These are phyloP conservation scores for Oncorhynchus gorbuscha DNA, from an alignment of 2,113 vertebrate species.

Conservation along the genomic window DNA sequence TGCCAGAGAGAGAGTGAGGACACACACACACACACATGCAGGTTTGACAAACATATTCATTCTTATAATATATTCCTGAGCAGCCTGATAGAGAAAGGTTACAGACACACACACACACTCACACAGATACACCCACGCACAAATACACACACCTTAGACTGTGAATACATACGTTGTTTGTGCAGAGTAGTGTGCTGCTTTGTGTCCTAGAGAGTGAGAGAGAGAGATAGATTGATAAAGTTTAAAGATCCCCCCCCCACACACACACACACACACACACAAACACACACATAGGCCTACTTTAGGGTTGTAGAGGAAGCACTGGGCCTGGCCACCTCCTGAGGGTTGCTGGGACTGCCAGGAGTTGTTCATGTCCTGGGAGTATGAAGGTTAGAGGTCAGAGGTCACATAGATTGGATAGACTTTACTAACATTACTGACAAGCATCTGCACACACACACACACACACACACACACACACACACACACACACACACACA, in stretches of 20 bases:
- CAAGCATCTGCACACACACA: slow-evolving; percentile 4
- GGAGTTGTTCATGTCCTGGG: slow-evolving; percentile 90
- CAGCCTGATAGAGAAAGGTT: too few species aligned
- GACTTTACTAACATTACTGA: slow-evolving; percentile 10
- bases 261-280: slow-evolving; percentile 6
- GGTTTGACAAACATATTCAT: too few species aligned
- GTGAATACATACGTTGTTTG: slow-evolving; percentile 7
- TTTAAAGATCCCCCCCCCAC: background rate
- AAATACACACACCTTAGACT: background rate
- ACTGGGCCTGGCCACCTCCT: slow-evolving; percentile 80
- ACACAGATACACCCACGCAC: background rate
- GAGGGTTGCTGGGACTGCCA: slow-evolving; percentile 87
- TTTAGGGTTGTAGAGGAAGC: slow-evolving; percentile 85
- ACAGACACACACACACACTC: background rate
- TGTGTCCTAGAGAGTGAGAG: slow-evolving; percentile 19
- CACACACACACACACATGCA: background rate
- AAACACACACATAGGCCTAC: slow-evolving; percentile 64
- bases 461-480: background rate
- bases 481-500: slow-evolving; percentile 9
- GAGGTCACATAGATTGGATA: slow-evolving; percentile 40
- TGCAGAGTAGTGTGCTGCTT: slow-evolving; percentile 78
- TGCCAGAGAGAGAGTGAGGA: slow-evolving; percentile 52
- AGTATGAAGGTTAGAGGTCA: slow-evolving; percentile 53
- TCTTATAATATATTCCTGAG: too few species aligned
- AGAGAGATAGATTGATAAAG: background rate